Percentiles rank a stretch among this genome's conserved stretches.
phyloP scores from a whole-genome alignment of 64 coral and sea anemone species.

The Actinia equina region DNA sequence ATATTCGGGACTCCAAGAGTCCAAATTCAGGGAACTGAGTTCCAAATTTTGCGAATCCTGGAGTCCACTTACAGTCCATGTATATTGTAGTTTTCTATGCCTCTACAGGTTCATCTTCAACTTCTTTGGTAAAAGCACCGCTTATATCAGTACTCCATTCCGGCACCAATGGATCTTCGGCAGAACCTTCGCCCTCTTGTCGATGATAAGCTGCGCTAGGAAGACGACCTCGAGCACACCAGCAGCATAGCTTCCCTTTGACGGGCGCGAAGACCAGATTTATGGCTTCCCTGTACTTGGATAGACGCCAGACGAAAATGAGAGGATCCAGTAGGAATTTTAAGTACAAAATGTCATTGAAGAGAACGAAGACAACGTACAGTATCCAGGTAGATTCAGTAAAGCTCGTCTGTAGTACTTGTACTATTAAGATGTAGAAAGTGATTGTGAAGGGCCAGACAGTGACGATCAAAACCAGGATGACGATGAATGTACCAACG shows the following conservation, averaged over 20 bases:
- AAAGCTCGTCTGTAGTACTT: neutral
- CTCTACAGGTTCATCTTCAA: neutral
- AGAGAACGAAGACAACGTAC: neutral
- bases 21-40: too few relatives aligned
- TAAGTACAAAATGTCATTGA: slow-evolving; percentile 5
- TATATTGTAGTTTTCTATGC: neutral
- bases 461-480: slow-evolving; percentile 33
- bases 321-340: slow-evolving; percentile 26
- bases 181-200: neutral
- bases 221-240: neutral
- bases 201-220: slow-evolving; percentile 5
- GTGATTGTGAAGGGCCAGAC: slow-evolving; percentile 28
- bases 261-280: neutral
- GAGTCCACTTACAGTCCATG: too few relatives aligned
- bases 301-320: slow-evolving; percentile 23
- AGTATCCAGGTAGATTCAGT: neutral
- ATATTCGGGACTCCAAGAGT: too few relatives aligned
- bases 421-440: neutral
- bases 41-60: too few relatives aligned
- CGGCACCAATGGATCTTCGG: neutral
- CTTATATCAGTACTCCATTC: slow-evolving; percentile 3
- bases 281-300: neutral
- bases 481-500: slow-evolving; percentile 33
- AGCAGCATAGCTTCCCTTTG: neutral
- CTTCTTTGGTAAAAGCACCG: neutral